phyloP scores from a whole-genome alignment of 2,888 invertebrate species.

The Zeuzera pyrina region DNA sequence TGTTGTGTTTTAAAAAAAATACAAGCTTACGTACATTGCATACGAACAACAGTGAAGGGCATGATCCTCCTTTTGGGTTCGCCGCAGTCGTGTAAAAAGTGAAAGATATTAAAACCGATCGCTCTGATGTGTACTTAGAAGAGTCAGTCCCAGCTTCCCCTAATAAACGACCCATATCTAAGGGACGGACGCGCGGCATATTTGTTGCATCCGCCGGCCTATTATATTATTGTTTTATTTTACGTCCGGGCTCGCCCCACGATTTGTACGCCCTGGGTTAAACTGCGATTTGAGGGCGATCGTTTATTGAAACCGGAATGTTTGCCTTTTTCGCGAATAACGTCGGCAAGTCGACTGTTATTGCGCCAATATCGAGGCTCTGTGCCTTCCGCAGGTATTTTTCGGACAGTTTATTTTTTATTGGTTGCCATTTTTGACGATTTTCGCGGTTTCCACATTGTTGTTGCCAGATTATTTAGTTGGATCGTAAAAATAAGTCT shows the following conservation, averaged over 20 bases:
- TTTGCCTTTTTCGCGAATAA: conserved; percentile 12
- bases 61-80: neutral
- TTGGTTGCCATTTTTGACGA: conserved; percentile 1
- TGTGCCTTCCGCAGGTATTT: too few relatives aligned
- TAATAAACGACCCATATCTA: too few relatives aligned
- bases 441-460: too few relatives aligned
- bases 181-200: conserved; percentile 15
- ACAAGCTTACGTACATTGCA: too few relatives aligned
- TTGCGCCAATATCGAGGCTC: conserved; percentile 13
- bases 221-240: conserved; percentile 25
- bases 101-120: neutral
- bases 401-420: conserved; percentile 6
- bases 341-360: conserved; percentile 6
- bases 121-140: neutral
- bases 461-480: too few relatives aligned
- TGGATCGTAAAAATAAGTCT: too few relatives aligned
- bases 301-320: conserved; percentile 17
- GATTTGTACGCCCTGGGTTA: conserved; percentile 20
- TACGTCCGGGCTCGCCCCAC: conserved; percentile 15
- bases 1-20: too few relatives aligned
- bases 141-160: neutral
- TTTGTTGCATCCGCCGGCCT: conserved; percentile 23
- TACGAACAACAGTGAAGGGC: neutral
- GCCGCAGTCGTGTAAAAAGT: neutral
- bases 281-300: conserved; percentile 18